phyloP scores from a whole-genome alignment of 2,113 vertebrate species.

The Antigone vipio region DNA sequence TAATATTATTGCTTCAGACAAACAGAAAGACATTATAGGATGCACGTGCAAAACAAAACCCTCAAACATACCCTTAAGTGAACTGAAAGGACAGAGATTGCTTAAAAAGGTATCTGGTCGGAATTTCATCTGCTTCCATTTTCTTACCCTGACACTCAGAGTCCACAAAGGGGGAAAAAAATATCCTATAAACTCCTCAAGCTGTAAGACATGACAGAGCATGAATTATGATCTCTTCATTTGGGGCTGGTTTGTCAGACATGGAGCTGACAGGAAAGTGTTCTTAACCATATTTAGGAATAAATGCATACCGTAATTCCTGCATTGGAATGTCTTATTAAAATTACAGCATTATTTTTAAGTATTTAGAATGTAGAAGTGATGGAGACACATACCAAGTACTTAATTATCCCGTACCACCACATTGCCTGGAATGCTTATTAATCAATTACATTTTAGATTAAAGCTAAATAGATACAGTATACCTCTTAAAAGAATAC shows the following conservation, averaged over 20 bases:
- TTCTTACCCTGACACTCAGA: not conserved
- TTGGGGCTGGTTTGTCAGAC: not conserved
- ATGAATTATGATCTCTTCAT: not conserved
- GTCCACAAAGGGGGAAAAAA: not conserved
- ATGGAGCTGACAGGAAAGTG: not conserved
- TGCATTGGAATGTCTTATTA: not conserved
- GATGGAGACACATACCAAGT: not conserved
- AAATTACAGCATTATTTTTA: not conserved
- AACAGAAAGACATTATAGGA: not conserved
- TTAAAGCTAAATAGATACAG: not conserved
- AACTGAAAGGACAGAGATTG: not conserved
- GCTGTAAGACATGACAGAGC: not conserved
- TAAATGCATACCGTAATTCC: not conserved
- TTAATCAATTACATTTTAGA: not conserved
- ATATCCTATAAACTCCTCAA: not conserved
- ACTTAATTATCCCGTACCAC: not conserved
- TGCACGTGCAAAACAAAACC: not conserved
- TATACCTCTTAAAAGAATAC: not conserved
- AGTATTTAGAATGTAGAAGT: not conserved
- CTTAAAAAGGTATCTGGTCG: not conserved
- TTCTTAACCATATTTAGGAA: not conserved
- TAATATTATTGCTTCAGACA: not conserved
- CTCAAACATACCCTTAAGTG: not conserved
- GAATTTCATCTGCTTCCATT: not conserved
- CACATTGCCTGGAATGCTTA: not conserved